A percentile compares a stretch with the other conserved stretches of the same genome.
Conservation (phyloP, 2,113 vertebrate genomes). For the Heterotilapia buettikoferi region DNA sequence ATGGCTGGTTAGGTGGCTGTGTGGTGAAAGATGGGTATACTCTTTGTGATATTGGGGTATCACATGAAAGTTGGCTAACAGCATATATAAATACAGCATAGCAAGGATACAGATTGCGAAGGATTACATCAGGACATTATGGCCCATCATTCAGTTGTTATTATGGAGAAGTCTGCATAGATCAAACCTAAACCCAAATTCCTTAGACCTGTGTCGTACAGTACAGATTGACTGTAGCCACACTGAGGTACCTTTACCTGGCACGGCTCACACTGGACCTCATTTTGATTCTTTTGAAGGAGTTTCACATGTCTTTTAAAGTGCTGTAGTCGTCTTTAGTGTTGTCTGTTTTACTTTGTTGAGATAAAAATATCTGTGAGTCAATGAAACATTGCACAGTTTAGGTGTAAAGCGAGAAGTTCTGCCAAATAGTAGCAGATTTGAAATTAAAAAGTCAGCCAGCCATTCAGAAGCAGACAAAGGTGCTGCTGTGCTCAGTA, state of each 20-base stretch:
- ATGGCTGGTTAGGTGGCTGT: background rate
- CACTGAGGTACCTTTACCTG: background rate
- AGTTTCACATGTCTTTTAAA: background rate
- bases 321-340: background rate
- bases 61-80: background rate
- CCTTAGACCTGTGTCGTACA: rapidly evolving
- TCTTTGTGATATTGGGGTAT: background rate
- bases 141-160: background rate
- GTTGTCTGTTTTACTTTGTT: background rate
- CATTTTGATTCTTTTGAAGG: background rate
- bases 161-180: background rate
- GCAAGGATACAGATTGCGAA: background rate
- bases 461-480: background rate
- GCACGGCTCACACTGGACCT: background rate
- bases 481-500: background rate
- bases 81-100: background rate
- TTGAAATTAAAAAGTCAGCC: background rate
- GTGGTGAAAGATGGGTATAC: background rate
- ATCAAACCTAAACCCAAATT: background rate
- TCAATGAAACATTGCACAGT: background rate
- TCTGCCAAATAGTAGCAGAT: background rate
- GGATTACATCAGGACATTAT: background rate
- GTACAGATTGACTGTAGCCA: background rate
- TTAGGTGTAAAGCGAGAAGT: background rate
- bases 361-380: background rate